These are phyloP conservation scores for Montifringilla adamsi DNA, from an alignment of 2,113 vertebrate genomes.

Conservation along the genomic window DNA sequence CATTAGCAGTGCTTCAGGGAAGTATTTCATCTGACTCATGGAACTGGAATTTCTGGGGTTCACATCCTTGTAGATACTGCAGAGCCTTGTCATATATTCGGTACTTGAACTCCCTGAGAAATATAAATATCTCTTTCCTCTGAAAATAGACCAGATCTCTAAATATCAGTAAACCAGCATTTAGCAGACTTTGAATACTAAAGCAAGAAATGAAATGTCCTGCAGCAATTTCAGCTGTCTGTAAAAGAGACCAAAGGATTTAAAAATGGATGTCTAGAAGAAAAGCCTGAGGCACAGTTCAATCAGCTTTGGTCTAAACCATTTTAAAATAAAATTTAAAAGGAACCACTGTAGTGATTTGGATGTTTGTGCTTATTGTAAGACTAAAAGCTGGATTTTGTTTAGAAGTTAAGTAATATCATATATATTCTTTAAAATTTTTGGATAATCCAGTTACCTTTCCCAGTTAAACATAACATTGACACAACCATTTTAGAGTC, in stretches of 20 bases:
- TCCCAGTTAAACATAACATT: neutral
- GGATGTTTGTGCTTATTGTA: neutral
- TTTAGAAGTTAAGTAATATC: neutral
- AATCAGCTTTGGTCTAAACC: neutral
- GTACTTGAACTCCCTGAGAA: neutral
- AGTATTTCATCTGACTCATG: neutral
- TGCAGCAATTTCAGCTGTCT: neutral
- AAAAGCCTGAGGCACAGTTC: neutral
- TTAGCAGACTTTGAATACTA: neutral
- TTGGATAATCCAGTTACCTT: neutral
- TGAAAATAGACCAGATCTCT: neutral
- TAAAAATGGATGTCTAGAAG: neutral
- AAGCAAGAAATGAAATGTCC: neutral
- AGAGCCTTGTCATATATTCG: neutral
- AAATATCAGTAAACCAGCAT: neutral
- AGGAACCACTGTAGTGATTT: neutral
- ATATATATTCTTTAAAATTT: neutral
- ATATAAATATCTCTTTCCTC: neutral
- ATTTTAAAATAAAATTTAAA: neutral
- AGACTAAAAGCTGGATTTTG: neutral
- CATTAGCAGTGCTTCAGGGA: neutral
- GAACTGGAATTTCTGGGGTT: neutral
- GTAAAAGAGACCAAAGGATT: neutral
- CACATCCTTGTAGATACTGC: neutral
- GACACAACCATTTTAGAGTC: neutral